Evolutionary conservation across 2,797 vertebrate species (phyloP).

Genomic region (Halcyon chelicuti): DNA sequence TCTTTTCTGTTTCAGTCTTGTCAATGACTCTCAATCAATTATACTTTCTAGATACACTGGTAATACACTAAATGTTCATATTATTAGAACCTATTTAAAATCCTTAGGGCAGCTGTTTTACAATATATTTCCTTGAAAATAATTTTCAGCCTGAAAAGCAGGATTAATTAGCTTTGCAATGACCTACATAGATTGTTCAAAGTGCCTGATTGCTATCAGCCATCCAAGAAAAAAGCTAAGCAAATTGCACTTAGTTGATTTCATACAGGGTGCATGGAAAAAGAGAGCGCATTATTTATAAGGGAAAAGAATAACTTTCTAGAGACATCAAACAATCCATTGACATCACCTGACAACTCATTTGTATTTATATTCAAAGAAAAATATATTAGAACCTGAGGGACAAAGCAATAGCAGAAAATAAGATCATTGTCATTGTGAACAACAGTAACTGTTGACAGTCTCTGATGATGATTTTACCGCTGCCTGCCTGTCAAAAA

Average conservation of each 20-base stretch:
- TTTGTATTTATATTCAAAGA: not conserved
- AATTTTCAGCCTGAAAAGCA: slow-evolving; percentile 10
- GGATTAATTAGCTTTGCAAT: slow-evolving; percentile 28
- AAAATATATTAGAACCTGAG: slow-evolving; percentile 6
- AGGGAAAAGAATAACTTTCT: not conserved
- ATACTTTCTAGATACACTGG: not conserved
- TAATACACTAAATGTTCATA: not conserved
- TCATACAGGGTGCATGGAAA: not conserved
- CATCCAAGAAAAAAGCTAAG: slow-evolving; percentile 1
- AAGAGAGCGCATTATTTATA: not conserved
- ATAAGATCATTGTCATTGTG: not conserved
- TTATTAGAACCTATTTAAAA: slow-evolving; percentile 14
- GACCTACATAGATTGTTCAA: slow-evolving; percentile 35
- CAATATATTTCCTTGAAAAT: slow-evolving; percentile 26
- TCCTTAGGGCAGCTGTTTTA: slow-evolving; percentile 3
- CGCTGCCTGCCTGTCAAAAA: not conserved
- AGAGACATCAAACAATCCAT: not conserved
- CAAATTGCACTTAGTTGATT: slow-evolving; percentile 16
- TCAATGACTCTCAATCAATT: not conserved
- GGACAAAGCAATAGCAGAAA: not conserved
- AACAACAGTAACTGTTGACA: not conserved
- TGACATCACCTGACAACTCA: slow-evolving; percentile 28
- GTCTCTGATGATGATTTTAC: not conserved
- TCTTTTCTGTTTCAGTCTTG: not conserved
- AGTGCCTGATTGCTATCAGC: slow-evolving; percentile 16